Base-by-base conservation (phyloP, 2,888 invertebrate genomes). In the Scrobipalpa costella region DNA sequence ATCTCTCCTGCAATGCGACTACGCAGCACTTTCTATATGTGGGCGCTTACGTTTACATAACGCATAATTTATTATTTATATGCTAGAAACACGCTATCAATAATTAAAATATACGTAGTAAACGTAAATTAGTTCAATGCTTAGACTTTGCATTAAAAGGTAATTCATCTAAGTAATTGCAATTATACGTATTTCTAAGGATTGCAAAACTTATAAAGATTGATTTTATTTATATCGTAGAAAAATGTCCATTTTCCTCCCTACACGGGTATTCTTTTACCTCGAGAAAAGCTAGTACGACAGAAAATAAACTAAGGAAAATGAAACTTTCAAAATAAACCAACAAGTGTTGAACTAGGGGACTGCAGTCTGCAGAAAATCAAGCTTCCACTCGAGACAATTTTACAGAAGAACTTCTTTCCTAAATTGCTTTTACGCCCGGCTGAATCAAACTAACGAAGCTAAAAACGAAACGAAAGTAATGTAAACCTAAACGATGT, bases 321-420 rank as follows among this genome's bases (percentile, higher is more conserved):
- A 11, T 50, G 1, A 15, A 44, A 44, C n/a, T 44, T n/a, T 44
- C 15, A n/a, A 44, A 44, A 5, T 44, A 15, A 44, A 44, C 44
- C 44, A 44, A 44, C 15, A 44, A 44, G 13, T 13, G 40, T 40
- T 2, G 11, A 11, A 40, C 11, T 13, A 7, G n/a, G 44, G 15
- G n/a, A 40, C 9, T 40, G 40, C 40, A 40, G 40, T 50, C 21
- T 50, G 50, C 13, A 52, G 50, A 19, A 52, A 52, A 52, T 21
- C 21, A 52, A 19, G 13, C 11, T 21, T 52, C 27, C 27, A 21
- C 13, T 52, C 21, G 19, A 9, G 19, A 49, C 7, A 19, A 17
- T 9, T 49, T 19, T 5, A 27, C 2, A 27, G 27, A 27, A 19
- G 49, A 49, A 49, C 49, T 19, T 49, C 17, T 49, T 17, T 19